Conservation (phyloP, 2,113 vertebrate genomes). For the Psophia crepitans region DNA sequence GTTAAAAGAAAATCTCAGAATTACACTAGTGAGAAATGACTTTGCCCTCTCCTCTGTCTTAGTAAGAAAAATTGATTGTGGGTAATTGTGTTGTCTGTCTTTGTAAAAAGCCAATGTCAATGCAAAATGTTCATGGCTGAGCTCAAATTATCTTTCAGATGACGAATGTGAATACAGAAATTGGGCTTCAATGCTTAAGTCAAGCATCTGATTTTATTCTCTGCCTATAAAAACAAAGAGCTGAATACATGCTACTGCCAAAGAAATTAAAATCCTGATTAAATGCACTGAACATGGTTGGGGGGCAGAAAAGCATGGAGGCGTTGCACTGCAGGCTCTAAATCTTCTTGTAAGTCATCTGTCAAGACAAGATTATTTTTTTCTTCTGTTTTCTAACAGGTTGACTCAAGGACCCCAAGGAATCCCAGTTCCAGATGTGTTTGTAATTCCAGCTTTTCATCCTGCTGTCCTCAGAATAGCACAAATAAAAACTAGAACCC, state of each 20-base stretch:
- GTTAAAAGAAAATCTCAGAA: background rate
- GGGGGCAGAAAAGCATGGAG: background rate
- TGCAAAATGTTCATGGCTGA: background rate
- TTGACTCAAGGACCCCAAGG: background rate
- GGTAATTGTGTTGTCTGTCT: background rate
- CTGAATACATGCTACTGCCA: background rate
- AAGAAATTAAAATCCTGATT: background rate
- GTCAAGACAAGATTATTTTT: background rate
- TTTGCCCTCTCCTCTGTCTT: background rate
- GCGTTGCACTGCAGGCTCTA: background rate
- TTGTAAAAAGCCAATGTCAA: background rate
- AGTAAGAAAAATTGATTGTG: background rate
- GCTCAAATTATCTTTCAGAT: background rate
- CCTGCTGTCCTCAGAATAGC: background rate
- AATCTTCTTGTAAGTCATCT: background rate
- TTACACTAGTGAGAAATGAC: background rate
- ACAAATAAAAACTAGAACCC: background rate
- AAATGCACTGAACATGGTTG: background rate
- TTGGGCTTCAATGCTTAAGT: background rate
- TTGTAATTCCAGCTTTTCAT: background rate
- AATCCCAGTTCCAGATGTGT: slow-evolving; percentile 3
- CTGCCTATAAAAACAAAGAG: background rate
- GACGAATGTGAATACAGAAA: background rate
- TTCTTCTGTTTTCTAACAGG: background rate
- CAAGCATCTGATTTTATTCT: background rate